A percentile compares a stretch with the other conserved stretches of the same genome.
These are phyloP conservation scores for Bombus pyrosoma DNA, from an alignment of 1,140 invertebrate genomes.

Conservation along the genomic window DNA sequence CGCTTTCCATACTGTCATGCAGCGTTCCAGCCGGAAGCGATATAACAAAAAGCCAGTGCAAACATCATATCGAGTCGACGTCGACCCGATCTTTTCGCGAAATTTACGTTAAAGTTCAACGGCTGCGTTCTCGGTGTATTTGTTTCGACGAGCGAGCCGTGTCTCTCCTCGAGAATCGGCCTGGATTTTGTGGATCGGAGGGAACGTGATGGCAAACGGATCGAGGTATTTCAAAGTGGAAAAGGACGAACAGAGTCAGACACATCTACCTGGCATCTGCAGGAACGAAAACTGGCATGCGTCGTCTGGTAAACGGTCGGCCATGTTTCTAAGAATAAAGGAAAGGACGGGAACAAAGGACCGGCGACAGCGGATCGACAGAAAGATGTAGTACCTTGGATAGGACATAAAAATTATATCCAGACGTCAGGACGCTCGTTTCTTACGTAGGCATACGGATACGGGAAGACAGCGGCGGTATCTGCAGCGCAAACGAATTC, in stretches of 20 bases:
- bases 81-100: conserved; percentile 3
- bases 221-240: conserved; percentile 3
- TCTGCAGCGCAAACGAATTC: conserved; percentile 4
- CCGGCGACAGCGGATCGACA: conserved; percentile 25
- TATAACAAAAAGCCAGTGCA: neutral
- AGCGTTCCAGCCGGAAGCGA: neutral
- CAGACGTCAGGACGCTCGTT: neutral
- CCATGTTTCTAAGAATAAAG: conserved; percentile 29
- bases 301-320: conserved; percentile 21
- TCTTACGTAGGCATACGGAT: neutral
- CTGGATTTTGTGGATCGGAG: conserved; percentile 25
- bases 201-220: neutral
- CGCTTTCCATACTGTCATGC: neutral
- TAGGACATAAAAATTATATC: conserved; percentile 41
- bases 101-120: conserved; percentile 24
- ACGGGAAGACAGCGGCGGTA: neutral
- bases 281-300: neutral
- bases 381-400: neutral
- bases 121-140: neutral
- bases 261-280: neutral
- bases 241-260: conserved; percentile 4
- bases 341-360: conserved; percentile 10
- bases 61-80: conserved; percentile 25
- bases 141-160: conserved; percentile 25
- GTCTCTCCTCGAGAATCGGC: conserved; percentile 21